Conservation (phyloP, 1,140 invertebrate species). For the Drosophila funebris region DNA sequence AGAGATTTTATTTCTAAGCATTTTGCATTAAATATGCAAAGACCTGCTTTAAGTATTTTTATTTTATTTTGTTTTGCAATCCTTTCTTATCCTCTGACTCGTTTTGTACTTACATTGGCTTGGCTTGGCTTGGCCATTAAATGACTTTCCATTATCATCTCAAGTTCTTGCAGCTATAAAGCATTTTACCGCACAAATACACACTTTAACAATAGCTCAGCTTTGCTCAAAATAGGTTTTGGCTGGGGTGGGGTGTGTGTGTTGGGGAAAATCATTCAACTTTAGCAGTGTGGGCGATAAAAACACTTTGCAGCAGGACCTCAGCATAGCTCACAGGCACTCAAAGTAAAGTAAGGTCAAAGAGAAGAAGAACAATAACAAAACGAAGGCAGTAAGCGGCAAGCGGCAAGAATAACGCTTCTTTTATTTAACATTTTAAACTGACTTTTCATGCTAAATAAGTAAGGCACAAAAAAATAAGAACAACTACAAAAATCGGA, state of each 20-base stretch:
- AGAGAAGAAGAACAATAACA: conserved; percentile 32
- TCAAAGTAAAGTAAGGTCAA: conserved; percentile 58
- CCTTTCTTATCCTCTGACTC: conserved; percentile 15
- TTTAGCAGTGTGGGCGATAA: conserved; percentile 42
- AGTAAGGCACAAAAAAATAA: conserved; percentile 64
- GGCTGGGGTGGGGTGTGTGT: neutral
- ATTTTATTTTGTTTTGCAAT: conserved; percentile 37
- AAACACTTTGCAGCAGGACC: conserved; percentile 57
- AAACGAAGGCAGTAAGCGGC: conserved; percentile 3
- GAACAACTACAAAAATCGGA: conserved; percentile 15
- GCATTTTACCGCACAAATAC: conserved; percentile 50
- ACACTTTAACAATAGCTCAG: conserved; percentile 43
- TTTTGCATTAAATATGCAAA: neutral
- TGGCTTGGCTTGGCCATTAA: conserved; percentile 28
- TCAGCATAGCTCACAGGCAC: conserved; percentile 21
- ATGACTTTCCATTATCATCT: conserved; percentile 51
- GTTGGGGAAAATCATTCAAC: neutral
- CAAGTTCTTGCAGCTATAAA: conserved; percentile 48
- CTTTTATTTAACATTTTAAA: conserved; percentile 66
- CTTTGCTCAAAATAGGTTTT: conserved; percentile 10
- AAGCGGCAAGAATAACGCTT: conserved; percentile 10
- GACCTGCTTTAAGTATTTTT: conserved; percentile 4
- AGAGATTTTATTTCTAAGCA: neutral
- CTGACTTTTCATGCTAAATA: conserved; percentile 82
- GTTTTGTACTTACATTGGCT: conserved; percentile 28